phyloP scores from a whole-genome alignment of 1,140 invertebrate species.

The Gonioctena quinquepunctata region DNA sequence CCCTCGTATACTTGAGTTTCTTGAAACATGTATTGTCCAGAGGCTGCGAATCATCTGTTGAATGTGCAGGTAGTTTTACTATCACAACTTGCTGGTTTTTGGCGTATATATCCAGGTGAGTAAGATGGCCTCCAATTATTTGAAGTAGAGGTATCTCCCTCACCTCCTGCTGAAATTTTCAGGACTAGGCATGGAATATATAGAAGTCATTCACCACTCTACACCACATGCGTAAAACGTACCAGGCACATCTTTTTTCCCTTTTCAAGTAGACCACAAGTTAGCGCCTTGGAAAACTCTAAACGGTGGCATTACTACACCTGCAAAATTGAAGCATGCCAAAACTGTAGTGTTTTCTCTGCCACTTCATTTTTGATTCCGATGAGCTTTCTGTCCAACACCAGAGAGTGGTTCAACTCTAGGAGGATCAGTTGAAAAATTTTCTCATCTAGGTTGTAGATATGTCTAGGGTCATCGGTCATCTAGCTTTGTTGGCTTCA shows the following conservation, averaged over 20 bases:
- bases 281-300: background rate
- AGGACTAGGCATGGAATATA: too few species aligned
- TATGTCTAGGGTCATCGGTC: background rate
- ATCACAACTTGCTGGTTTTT: background rate
- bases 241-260: too few species aligned
- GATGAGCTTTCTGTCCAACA: background rate
- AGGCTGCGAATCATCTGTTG: background rate
- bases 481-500: background rate
- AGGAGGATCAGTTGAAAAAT: background rate
- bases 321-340: background rate
- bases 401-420: background rate
- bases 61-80: background rate
- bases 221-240: too few species aligned
- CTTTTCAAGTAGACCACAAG: background rate
- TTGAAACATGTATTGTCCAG: background rate
- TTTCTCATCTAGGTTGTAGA: background rate
- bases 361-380: background rate
- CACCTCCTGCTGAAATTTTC: background rate
- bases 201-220: too few species aligned
- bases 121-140: background rate
- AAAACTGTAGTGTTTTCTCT: background rate
- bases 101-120: background rate
- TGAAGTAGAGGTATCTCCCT: background rate
- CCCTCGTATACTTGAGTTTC: background rate
- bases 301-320: background rate